Conservation (phyloP, 2,888 invertebrate species). For the Proisotoma minuta region DNA sequence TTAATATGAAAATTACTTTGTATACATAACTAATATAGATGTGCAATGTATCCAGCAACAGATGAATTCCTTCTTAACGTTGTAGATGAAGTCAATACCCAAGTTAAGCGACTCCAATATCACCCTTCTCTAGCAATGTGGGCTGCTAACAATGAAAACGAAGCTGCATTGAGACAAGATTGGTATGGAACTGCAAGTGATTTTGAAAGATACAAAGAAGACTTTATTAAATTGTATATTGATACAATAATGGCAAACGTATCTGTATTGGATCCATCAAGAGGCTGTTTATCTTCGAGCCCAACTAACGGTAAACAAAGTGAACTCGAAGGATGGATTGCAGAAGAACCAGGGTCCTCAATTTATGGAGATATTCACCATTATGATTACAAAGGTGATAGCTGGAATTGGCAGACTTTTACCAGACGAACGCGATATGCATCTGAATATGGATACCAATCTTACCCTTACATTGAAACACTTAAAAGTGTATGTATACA, state of each 20-base stretch:
- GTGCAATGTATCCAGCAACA: conserved; percentile 56
- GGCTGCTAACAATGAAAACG: conserved; percentile 61
- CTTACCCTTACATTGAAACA: conserved; percentile 61
- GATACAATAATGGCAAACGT: conserved; percentile 67
- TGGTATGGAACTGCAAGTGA: conserved; percentile 61
- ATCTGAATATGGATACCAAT: conserved; percentile 95
- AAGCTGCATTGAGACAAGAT: conserved; percentile 70
- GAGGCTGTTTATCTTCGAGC: conserved; percentile 77
- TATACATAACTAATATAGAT: too few species aligned
- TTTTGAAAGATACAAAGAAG: conserved; percentile 60
- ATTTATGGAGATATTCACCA: conserved; percentile 66
- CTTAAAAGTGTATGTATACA: too few species aligned
- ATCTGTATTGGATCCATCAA: conserved; percentile 58
- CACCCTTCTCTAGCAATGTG: conserved; percentile 56
- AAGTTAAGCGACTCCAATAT: conserved; percentile 54
- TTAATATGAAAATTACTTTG: too few species aligned
- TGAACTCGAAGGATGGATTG: conserved; percentile 54
- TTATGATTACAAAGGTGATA: conserved; percentile 76
- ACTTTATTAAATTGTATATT: conserved; percentile 79
- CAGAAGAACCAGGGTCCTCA: conserved; percentile 49
- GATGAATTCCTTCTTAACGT: conserved; percentile 53
- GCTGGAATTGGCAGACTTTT: conserved; percentile 71
- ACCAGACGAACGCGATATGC: conserved; percentile 58
- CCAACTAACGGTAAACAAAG: conserved; percentile 80
- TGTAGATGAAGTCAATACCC: conserved; percentile 52